Evolutionary conservation across 37 sponge, comb jelly and placozoan genomes (phyloP).

Genomic region (Theonella swinhoei): DNA sequence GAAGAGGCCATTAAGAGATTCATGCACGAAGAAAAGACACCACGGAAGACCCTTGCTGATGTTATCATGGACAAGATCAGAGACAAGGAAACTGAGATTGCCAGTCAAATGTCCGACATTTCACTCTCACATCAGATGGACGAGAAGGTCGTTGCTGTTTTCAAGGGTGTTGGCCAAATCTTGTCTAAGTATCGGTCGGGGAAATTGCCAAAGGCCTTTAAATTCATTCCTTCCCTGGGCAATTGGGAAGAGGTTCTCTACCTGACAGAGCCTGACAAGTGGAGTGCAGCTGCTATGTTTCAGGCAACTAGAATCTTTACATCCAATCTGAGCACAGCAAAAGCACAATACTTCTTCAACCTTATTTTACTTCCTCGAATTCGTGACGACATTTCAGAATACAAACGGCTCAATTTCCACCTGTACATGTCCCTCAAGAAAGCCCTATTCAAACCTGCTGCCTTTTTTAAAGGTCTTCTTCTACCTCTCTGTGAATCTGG

Average conservation of each 20-base stretch:
- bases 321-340: conserved; percentile 81
- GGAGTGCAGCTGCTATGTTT: conserved; percentile 98
- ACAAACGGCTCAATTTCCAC: conserved; percentile 93
- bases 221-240: conserved; percentile 87
- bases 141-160: conserved; percentile 71
- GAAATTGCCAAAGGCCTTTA: conserved; percentile 97
- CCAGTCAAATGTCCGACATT: conserved; percentile 48
- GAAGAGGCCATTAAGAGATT: conserved; percentile 81
- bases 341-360: conserved; percentile 93
- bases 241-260: conserved; percentile 97
- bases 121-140: conserved; percentile 45
- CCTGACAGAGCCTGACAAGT: conserved; percentile 88
- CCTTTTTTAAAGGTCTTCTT: conserved; percentile 98
- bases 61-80: conserved; percentile 87
- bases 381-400: conserved; percentile 98
- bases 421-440: conserved; percentile 96
- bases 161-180: conserved; percentile 87
- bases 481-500: conserved; percentile 90
- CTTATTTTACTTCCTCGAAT: conserved; percentile 92
- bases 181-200: conserved; percentile 94
- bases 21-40: conserved; percentile 57
- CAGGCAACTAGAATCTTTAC: conserved; percentile 94
- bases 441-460: conserved; percentile 95
- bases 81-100: conserved; percentile 89
- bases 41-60: conserved; percentile 81